Conservation (phyloP, 2,888 invertebrate species). For the Spodoptera exigua region DNA sequence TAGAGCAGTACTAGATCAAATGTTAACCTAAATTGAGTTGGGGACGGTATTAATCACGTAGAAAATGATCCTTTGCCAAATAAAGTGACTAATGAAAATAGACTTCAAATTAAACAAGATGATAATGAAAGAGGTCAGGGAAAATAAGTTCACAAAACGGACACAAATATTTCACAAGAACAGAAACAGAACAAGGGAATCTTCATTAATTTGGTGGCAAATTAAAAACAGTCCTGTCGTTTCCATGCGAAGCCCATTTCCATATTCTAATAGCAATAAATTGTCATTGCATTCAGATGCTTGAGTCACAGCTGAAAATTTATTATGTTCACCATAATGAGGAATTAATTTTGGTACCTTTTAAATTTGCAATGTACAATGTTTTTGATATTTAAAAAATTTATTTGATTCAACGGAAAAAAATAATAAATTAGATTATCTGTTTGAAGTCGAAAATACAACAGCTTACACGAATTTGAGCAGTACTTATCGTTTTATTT, state of each 20-base stretch:
- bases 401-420: too few species aligned
- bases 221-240: conserved; percentile 81
- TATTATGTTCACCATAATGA: conserved; percentile 26
- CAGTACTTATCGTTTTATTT: too few species aligned
- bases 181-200: conserved; percentile 73
- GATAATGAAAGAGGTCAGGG: conserved; percentile 60
- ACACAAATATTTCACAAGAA: conserved; percentile 58
- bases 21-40: conserved; percentile 8
- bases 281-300: conserved; percentile 72
- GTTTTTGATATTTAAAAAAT: too few species aligned
- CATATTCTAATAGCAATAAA: conserved; percentile 81
- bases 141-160: conserved; percentile 55
- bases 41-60: conserved; percentile 2
- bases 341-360: neutral
- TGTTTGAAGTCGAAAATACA: too few species aligned
- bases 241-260: conserved; percentile 70
- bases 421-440: too few species aligned
- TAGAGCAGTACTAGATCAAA: conserved; percentile 29
- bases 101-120: conserved; percentile 47
- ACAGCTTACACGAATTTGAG: too few species aligned
- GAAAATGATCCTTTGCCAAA: neutral
- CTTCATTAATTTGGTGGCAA: conserved; percentile 79
- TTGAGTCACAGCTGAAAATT: conserved; percentile 54
- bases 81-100: conserved; percentile 18
- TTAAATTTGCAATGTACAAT: too few species aligned